phyloP scores from a whole-genome alignment of 2,113 vertebrate genomes.

The Phoenicopterus ruber region DNA sequence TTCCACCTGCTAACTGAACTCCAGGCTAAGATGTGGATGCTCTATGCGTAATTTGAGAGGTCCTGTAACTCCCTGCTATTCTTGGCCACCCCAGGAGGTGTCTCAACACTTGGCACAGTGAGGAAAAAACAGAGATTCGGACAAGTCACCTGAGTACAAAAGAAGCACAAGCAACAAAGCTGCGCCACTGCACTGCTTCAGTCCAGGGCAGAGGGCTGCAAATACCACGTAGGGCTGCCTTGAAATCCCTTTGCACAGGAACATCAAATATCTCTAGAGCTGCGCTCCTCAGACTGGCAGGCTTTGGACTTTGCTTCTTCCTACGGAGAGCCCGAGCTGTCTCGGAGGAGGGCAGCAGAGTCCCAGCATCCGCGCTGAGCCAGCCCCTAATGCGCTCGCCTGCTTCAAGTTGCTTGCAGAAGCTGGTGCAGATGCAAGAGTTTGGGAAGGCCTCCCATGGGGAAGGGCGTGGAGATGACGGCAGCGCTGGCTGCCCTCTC shows the following conservation, averaged over 20 bases:
- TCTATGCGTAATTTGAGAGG: neutral
- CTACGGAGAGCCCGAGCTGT: rapidly evolving
- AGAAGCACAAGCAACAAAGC: neutral
- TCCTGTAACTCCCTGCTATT: neutral
- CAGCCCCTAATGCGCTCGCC: neutral
- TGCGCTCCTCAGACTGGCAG: neutral
- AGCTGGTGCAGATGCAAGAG: neutral
- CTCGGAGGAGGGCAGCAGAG: conserved; percentile 58
- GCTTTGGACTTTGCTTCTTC: neutral
- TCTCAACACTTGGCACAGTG: neutral
- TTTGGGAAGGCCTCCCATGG: neutral
- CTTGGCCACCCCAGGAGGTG: neutral
- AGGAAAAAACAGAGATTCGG: neutral
- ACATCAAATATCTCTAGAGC: neutral
- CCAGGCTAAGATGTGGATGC: neutral
- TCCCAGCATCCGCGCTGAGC: neutral
- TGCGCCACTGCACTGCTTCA: neutral
- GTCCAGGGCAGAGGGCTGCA: neutral
- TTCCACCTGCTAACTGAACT: neutral
- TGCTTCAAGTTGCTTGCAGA: neutral
- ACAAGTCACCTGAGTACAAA: neutral
- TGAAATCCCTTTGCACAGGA: neutral
- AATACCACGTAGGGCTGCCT: rapidly evolving
- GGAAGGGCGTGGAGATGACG: conserved; percentile 43
- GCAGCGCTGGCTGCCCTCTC: neutral